phyloP scores from a whole-genome alignment of 1,140 invertebrate species.

The Diabrotica undecimpunctata region DNA sequence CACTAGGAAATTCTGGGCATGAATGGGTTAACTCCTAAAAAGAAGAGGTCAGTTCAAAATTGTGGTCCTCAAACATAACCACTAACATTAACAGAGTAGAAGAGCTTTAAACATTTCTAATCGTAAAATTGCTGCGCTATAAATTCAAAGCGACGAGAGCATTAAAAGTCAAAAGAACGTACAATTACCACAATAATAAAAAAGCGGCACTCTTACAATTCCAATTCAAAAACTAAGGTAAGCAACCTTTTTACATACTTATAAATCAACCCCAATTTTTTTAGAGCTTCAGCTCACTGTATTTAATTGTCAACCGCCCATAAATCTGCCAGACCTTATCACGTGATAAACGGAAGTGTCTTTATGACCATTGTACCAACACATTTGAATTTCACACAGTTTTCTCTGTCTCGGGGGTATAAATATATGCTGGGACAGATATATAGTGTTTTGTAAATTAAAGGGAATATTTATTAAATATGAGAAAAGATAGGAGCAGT shows the following conservation, averaged over 20 bases:
- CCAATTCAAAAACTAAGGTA: no score
- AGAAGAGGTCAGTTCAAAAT: no score
- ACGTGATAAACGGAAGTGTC: conserved; percentile 20
- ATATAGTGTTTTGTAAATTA: conserved; percentile 16
- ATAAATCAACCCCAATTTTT: conserved; percentile 1
- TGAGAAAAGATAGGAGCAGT: not conserved
- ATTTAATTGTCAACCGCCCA: conserved; percentile 14
- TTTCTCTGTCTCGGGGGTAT: conserved; percentile 10
- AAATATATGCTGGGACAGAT: conserved; percentile 8
- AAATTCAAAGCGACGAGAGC: no score
- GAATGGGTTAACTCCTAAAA: no score
- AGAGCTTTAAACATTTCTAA: no score
- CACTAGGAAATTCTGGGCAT: no score
- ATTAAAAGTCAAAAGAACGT: no score
- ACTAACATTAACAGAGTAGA: no score
- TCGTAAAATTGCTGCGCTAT: no score
- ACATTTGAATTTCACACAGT: conserved; percentile 18
- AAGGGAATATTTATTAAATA: conserved; percentile 14
- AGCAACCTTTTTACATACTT: not conserved
- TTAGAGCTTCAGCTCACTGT: not conserved
- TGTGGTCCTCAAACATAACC: no score
- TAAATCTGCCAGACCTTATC: conserved; percentile 16
- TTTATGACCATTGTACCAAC: conserved; percentile 10
- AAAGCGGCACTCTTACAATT: no score
- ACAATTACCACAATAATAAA: no score